Percentiles rank a stretch among this genome's conserved stretches.
Conservation (phyloP, 2,113 vertebrate genomes). For the Podilymbus podiceps region DNA sequence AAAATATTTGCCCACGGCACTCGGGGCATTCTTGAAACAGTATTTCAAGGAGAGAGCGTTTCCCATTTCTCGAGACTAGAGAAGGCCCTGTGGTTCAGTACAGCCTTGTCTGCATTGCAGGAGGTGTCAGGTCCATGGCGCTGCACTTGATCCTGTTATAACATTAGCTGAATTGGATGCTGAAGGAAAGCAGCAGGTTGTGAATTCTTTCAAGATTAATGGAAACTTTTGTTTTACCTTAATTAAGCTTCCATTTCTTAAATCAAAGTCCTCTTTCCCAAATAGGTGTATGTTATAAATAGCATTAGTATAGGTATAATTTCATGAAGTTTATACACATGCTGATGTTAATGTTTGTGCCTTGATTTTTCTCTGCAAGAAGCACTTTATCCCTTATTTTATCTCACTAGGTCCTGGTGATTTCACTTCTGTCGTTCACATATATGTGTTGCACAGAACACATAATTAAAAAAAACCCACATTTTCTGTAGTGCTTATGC, state of each 20-base stretch:
- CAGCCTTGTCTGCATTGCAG: background rate
- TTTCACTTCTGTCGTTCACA: background rate
- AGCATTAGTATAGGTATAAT: background rate
- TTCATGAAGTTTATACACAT: background rate
- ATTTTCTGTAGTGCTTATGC: background rate
- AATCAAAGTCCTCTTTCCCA: background rate
- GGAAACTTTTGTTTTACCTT: constrained; percentile 26
- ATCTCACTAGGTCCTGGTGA: background rate
- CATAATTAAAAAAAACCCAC: background rate
- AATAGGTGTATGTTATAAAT: background rate
- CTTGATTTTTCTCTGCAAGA: background rate
- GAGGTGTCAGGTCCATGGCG: background rate
- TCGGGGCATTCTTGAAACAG: background rate
- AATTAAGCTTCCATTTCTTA: constrained; percentile 16
- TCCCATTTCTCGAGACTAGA: background rate
- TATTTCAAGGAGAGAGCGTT: background rate
- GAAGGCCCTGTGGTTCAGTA: background rate
- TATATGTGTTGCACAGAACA: background rate
- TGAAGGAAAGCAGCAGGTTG: background rate
- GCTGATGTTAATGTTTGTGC: background rate
- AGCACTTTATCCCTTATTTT: background rate
- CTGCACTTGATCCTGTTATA: background rate
- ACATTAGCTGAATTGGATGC: background rate
- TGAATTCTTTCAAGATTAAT: constrained; percentile 36
- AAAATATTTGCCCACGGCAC: background rate